Conservation (phyloP, 2,113 vertebrate genomes). For the Eulacestoma nigropectus region DNA sequence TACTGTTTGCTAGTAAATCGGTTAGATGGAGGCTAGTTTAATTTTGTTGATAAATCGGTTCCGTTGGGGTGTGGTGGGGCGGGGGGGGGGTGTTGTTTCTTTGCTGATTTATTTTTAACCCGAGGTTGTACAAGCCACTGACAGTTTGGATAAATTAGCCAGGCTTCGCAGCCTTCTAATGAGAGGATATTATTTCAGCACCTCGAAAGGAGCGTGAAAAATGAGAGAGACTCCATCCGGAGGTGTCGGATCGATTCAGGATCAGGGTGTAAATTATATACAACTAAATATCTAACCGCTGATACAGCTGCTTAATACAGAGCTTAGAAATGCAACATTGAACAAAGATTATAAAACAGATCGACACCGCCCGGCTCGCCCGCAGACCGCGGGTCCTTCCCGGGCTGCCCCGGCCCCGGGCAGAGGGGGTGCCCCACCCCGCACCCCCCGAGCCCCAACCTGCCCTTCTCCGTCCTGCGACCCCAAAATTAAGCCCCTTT, state of each 20-base stretch:
- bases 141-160: slow-evolving; percentile 97
- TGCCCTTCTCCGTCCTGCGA: neutral
- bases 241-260: slow-evolving; percentile 93
- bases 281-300: slow-evolving; percentile 81
- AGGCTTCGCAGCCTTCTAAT: slow-evolving; percentile 89
- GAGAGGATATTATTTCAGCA: slow-evolving; percentile 94
- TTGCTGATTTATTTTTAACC: slow-evolving; percentile 95
- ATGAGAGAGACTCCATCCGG: slow-evolving; percentile 86
- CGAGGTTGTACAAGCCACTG: slow-evolving; percentile 91
- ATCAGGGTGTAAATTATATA: slow-evolving; percentile 88
- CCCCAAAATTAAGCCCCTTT: neutral
- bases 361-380: slow-evolving; percentile 40
- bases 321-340: slow-evolving; percentile 81
- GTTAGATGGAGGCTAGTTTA: slow-evolving; percentile 83
- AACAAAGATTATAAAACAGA: slow-evolving; percentile 77
- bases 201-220: slow-evolving; percentile 88
- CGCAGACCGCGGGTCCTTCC: slow-evolving; percentile 1
- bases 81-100: slow-evolving; percentile 74
- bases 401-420: neutral
- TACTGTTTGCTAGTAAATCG: slow-evolving; percentile 69
- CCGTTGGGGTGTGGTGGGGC: slow-evolving; percentile 68
- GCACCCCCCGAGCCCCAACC: neutral
- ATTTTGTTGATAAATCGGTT: slow-evolving; percentile 95
- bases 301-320: slow-evolving; percentile 76
- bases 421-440: neutral